Evolutionary conservation across 2,888 invertebrate species (phyloP).

Genomic region (Caenorhabditis sp.): DNA sequence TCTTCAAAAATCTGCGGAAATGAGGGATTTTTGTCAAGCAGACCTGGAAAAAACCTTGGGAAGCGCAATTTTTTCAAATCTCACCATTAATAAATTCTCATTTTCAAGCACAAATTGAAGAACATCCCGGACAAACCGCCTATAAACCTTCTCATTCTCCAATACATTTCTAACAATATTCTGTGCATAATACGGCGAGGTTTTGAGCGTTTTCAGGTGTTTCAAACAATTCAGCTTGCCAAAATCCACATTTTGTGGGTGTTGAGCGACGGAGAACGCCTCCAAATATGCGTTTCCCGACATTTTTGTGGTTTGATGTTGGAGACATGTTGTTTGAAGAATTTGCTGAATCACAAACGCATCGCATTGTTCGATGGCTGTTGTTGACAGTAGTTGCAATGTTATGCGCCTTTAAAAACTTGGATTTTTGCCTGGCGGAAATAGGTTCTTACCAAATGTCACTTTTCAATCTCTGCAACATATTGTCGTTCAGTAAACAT

Average conservation of each 20-base stretch:
- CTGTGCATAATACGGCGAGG: background rate
- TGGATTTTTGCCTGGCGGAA: too few relatives aligned
- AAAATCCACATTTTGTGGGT: background rate
- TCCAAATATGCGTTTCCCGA: background rate
- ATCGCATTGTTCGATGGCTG: background rate
- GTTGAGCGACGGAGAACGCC: background rate
- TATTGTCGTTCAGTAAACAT: background rate
- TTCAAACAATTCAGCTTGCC: background rate
- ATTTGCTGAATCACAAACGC: background rate
- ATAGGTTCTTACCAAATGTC: too few relatives aligned
- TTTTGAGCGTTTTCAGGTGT: background rate
- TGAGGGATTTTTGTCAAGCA: background rate
- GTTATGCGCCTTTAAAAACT: too few relatives aligned
- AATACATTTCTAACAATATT: background rate
- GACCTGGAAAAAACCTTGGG: too few relatives aligned
- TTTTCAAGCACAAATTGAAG: background rate
- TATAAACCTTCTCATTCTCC: background rate
- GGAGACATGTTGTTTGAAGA: background rate
- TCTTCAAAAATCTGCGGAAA: background rate
- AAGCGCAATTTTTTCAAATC: too few relatives aligned
- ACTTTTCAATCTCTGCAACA: too few relatives aligned
- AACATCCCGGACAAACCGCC: background rate
- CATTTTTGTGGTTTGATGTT: background rate
- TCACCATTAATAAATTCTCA: background rate
- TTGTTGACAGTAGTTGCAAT: too few relatives aligned